phyloP scores from a whole-genome alignment of 2,888 invertebrate genomes.

The Epinotia bilunana region DNA sequence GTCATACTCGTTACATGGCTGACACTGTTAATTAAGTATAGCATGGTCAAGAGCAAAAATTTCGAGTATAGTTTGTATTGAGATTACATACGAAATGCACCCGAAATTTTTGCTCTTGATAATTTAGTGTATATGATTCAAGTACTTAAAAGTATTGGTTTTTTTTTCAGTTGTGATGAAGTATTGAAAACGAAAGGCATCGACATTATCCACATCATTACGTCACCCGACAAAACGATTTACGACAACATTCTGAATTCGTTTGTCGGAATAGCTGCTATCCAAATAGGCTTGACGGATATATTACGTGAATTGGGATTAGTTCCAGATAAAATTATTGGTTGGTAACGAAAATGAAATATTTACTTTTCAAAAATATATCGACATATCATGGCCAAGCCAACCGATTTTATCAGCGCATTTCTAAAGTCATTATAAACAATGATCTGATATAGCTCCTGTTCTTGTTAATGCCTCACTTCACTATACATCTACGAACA shows the following conservation, averaged over 20 bases:
- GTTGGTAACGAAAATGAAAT: slow-evolving; percentile 65
- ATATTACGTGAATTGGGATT: slow-evolving; percentile 80
- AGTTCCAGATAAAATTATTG: slow-evolving; percentile 89
- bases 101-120: no score
- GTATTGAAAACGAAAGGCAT: slow-evolving; percentile 82
- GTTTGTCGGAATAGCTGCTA: slow-evolving; percentile 90
- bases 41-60: no score
- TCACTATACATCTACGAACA: no score
- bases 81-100: no score
- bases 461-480: neutral
- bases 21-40: no score
- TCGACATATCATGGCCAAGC: neutral
- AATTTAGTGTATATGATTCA: no score
- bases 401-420: no score
- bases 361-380: neutral
- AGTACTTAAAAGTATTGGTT: neutral
- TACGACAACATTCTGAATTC: slow-evolving; percentile 85
- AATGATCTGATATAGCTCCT: neutral
- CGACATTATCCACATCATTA: slow-evolving; percentile 84
- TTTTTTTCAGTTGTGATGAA: slow-evolving; percentile 57
- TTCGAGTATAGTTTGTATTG: no score
- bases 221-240: slow-evolving; percentile 77
- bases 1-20: no score
- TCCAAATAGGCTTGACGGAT: slow-evolving; percentile 80
- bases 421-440: neutral